These are phyloP conservation scores for Cyanistes caeruleus DNA, from an alignment of 2,113 vertebrate genomes.

Conservation along the genomic window DNA sequence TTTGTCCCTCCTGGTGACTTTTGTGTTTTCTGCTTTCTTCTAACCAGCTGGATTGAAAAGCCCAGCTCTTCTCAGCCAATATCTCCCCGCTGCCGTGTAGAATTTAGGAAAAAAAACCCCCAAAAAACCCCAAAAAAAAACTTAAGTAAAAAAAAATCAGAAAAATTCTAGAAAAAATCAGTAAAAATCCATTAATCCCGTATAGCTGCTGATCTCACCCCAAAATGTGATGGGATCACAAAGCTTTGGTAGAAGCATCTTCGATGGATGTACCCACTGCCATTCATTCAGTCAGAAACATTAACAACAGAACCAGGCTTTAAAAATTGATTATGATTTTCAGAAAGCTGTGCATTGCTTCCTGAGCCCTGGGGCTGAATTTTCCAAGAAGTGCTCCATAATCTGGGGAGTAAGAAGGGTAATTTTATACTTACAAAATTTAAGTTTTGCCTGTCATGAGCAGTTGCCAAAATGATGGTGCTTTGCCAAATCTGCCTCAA, in stretches of 20 bases:
- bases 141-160: not conserved
- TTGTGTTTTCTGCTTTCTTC: not conserved
- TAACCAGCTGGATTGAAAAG: accelerated
- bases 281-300: not conserved
- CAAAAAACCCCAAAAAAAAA: too few species aligned
- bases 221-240: accelerated
- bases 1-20: not conserved
- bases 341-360: not conserved
- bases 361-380: not conserved
- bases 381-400: not conserved
- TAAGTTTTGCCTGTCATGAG: not conserved
- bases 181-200: not conserved
- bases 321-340: not conserved
- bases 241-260: not conserved
- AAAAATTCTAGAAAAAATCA: not conserved
- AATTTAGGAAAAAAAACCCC: not conserved
- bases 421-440: not conserved
- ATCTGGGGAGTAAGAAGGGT: not conserved
- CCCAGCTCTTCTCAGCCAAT: not conserved
- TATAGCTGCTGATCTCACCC: not conserved
- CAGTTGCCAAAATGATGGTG: not conserved
- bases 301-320: not conserved
- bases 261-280: accelerated
- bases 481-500: not conserved
- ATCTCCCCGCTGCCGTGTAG: accelerated